phyloP scores from a whole-genome alignment of 2,113 vertebrate genomes.

The Tragulus kanchil region DNA sequence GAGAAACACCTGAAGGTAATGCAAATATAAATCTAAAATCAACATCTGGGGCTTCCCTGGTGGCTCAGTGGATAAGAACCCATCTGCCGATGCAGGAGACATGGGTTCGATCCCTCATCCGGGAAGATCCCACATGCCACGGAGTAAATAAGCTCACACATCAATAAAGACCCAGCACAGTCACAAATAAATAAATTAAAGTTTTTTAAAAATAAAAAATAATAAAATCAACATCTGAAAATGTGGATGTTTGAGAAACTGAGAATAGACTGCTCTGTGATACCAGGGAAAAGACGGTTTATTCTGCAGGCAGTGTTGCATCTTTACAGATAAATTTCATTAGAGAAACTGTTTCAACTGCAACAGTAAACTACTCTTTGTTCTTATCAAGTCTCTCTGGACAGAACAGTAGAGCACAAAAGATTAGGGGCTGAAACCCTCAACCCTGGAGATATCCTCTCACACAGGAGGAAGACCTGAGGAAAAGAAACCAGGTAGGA shows the following conservation, averaged over 20 bases:
- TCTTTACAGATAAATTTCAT: slow-evolving; percentile 2
- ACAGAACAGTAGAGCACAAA: background rate
- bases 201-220: too few relatives aligned
- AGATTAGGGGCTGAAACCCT: background rate
- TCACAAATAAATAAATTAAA: too few relatives aligned
- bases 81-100: too few relatives aligned
- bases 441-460: background rate
- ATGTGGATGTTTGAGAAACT: slow-evolving; percentile 37
- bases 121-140: too few relatives aligned
- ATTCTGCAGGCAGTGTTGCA: background rate
- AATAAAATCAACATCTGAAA: too few relatives aligned
- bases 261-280: background rate
- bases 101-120: too few relatives aligned
- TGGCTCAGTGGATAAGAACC: too few relatives aligned
- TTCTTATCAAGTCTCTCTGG: background rate
- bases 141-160: too few relatives aligned
- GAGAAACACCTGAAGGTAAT: background rate
- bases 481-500: background rate
- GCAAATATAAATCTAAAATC: slow-evolving; percentile 22
- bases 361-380: background rate
- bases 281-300: background rate
- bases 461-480: background rate
- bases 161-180: too few relatives aligned
- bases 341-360: background rate
- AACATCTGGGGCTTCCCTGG: too few relatives aligned